Base-by-base conservation (phyloP, 2,113 vertebrate species). In the Brienomyrus brachyistius region DNA sequence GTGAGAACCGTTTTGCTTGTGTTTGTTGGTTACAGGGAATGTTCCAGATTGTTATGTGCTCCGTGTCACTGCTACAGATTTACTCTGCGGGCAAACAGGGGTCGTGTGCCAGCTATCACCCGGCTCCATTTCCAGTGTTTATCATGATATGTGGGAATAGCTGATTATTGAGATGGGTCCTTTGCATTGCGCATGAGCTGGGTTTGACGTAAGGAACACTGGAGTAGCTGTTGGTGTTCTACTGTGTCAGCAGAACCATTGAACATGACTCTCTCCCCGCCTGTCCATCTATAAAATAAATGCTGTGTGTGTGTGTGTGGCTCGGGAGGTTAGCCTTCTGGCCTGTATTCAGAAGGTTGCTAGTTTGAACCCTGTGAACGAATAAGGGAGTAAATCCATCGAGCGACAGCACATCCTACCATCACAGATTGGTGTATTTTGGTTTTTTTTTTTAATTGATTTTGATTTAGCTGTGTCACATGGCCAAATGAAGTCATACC, bases 81-180 rank as follows among this genome's bases (percentile, higher is more conserved):
- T 43, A 74, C 62, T 91, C 19, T 90, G 86, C 2, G 23, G 74
- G 80, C 86, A 89, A 89, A 86, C 74, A 86, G 54, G 40, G 84
- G 84, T 54, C 5, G 48, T 31, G 17, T 52, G 89, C 89, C 84
- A 87, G 5, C 35, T 13, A 86, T 56, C 84, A 52, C 48, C 62
- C 43, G 8, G 87, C 35, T 83, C 88, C 35, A 80, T 89, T 90
- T 54, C 27, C 80, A 89, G 86, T 70, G 86, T 90, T 90, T 90
- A 90, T 89, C 91, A 91, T 90, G 90, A 92, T 91, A 23, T 48
- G 23, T 21, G n/a, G 13, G 87, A 91, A 90, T 90, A 88, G 85
- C 83, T 91, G 89, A 90, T 90, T 87, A 90, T 48, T 66, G 85
- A 89, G 83, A 89, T 45, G n/a, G 19, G 21, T 19, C 82, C 40